Conservation (phyloP, 2,113 vertebrate species). For the Chionis minor region DNA sequence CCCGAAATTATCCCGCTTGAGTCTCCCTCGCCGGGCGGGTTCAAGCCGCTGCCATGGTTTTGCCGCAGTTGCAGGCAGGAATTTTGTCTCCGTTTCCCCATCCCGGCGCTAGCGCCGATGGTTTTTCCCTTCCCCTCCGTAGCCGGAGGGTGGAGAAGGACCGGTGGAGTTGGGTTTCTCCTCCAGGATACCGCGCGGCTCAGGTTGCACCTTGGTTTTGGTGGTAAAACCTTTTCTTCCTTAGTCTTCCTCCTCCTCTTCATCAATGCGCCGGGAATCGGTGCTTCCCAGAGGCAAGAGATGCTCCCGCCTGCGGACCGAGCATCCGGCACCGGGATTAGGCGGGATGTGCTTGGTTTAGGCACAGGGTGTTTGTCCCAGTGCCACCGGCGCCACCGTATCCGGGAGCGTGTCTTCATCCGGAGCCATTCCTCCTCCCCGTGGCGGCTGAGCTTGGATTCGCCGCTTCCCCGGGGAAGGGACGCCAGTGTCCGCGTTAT, state of each 20-base stretch:
- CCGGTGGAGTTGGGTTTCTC: background rate
- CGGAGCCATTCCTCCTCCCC: background rate
- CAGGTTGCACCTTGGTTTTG: background rate
- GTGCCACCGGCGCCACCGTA: accelerated
- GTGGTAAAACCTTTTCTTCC: background rate
- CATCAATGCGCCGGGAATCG: background rate
- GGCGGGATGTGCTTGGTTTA: background rate
- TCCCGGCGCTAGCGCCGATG: accelerated
- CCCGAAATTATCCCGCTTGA: background rate
- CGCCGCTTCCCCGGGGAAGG: accelerated
- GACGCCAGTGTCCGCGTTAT: accelerated
- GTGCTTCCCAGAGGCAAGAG: background rate
- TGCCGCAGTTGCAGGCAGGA: background rate
- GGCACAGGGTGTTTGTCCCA: background rate
- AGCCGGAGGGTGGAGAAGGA: background rate
- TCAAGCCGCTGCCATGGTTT: background rate
- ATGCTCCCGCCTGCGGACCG: accelerated
- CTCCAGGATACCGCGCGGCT: background rate
- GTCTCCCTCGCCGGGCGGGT: background rate
- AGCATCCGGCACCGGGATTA: background rate
- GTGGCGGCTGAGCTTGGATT: accelerated
- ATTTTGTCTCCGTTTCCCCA: background rate
- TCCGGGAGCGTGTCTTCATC: background rate
- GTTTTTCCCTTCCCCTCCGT: background rate
- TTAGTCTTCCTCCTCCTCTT: background rate